Evolutionary conservation across 2,797 vertebrate genomes (phyloP).

Genomic region (Acanthurus lineatus): DNA sequence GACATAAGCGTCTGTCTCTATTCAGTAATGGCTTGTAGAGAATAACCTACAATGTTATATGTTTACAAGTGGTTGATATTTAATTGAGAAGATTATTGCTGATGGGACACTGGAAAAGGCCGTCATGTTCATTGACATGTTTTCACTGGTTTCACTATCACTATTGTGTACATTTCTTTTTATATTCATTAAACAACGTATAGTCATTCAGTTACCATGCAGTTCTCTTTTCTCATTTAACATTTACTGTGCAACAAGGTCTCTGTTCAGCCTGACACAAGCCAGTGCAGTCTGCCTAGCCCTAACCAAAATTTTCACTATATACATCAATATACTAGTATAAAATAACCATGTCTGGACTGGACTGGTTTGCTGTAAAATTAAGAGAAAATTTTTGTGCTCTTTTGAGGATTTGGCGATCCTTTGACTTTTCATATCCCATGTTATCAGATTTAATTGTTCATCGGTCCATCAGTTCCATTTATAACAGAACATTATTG

Average conservation of each 20-base stretch:
- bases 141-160: conserved; percentile 58
- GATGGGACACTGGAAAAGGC: conserved; percentile 61
- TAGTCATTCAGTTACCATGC: conserved; percentile 25
- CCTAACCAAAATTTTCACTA: no score
- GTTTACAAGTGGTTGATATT: conserved; percentile 68
- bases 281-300: not conserved
- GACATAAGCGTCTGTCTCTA: conserved; percentile 29
- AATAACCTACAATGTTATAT: conserved; percentile 33
- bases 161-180: conserved; percentile 70
- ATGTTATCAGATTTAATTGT: not conserved
- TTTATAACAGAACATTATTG: not conserved
- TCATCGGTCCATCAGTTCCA: not conserved
- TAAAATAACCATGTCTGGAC: no score
- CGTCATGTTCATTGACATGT: conserved; percentile 59
- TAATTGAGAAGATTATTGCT: conserved; percentile 55
- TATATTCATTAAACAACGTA: conserved; percentile 76
- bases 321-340: no score
- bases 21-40: conserved; percentile 47
- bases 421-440: no score
- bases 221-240: not conserved
- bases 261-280: not conserved
- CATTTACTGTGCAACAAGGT: not conserved
- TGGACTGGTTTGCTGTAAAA: not conserved
- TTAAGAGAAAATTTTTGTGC: not conserved
- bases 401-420: not conserved